Conservation (phyloP, 2,113 vertebrate genomes). For the Nothoprocta pentlandii region DNA sequence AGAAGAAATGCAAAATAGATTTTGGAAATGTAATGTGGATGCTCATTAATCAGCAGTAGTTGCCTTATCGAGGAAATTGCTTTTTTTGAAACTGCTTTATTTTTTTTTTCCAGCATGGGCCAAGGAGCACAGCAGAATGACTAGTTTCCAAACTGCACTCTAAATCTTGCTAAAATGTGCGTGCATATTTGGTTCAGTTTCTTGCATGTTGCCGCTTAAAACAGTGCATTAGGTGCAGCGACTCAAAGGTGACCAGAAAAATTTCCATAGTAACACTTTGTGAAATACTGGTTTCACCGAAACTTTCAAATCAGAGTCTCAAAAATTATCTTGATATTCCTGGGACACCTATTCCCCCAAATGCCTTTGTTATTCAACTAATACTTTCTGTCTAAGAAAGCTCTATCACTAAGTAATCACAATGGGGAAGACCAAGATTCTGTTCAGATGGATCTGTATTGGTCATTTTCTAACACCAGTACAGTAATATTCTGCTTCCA, state of each 20-base stretch:
- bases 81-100: background rate
- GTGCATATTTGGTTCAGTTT: background rate
- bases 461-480: background rate
- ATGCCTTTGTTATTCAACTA: background rate
- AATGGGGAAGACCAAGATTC: background rate
- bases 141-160: background rate
- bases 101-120: background rate
- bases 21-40: background rate
- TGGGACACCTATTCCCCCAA: background rate
- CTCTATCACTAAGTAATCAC: background rate
- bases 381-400: background rate
- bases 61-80: background rate
- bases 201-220: background rate
- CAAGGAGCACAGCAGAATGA: background rate
- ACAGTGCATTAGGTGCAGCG: fast-evolving
- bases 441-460: background rate
- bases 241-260: background rate
- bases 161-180: background rate
- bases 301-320: background rate
- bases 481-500: background rate
- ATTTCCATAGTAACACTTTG: background rate
- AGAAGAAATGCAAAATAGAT: background rate
- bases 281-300: background rate
- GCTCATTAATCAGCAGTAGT: background rate
- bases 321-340: background rate